Conservation (phyloP, 2,888 invertebrate genomes). For the Acanthopleura granulata region DNA sequence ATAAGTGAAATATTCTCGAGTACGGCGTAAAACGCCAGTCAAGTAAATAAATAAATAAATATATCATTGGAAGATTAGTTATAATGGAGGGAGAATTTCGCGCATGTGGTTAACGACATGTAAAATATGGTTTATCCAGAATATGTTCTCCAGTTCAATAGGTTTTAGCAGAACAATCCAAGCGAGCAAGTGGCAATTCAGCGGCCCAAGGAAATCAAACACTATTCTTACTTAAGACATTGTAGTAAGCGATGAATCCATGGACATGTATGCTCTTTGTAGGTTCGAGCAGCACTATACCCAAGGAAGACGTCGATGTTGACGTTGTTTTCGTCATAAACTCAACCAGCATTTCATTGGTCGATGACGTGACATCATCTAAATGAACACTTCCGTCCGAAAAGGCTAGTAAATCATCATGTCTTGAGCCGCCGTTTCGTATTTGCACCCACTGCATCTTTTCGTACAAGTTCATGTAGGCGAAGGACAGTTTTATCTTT, state of each 20-base stretch:
- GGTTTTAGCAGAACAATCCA: too few relatives aligned
- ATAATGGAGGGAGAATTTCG: too few relatives aligned
- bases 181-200: too few relatives aligned
- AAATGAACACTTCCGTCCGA: conserved; percentile 39
- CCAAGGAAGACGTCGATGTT: conserved; percentile 9
- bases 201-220: too few relatives aligned
- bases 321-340: conserved; percentile 45
- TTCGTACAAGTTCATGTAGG: conserved; percentile 50
- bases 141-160: too few relatives aligned
- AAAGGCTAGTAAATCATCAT: conserved; percentile 49
- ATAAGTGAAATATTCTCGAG: too few relatives aligned
- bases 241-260: conserved; percentile 56
- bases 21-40: too few relatives aligned
- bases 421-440: conserved; percentile 49
- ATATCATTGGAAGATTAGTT: too few relatives aligned
- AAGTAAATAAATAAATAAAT: too few relatives aligned
- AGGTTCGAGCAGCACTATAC: conserved; percentile 6
- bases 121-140: too few relatives aligned
- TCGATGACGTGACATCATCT: conserved; percentile 45
- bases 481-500: conserved; percentile 51
- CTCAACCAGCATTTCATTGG: conserved; percentile 56
- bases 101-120: too few relatives aligned
- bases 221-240: conserved; percentile 32
- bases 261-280: conserved; percentile 46
- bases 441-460: conserved; percentile 61